Percentiles rank a stretch among this genome's conserved stretches.
These are phyloP conservation scores for Argyrosomus japonicus DNA, from an alignment of 2,113 vertebrate species.

Conservation along the genomic window DNA sequence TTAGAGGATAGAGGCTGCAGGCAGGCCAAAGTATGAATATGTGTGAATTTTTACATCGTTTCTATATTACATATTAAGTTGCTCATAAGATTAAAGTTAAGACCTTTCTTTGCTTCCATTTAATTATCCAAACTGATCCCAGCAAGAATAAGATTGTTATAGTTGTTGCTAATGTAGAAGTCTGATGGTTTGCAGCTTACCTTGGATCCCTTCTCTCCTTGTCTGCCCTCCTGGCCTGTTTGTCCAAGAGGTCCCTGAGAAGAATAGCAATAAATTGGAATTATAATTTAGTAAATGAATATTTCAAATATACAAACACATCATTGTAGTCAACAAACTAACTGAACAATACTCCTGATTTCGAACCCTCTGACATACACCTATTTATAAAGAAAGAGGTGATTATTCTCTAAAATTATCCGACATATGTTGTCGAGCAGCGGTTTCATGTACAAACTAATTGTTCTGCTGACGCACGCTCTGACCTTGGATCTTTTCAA, in stretches of 20 bases:
- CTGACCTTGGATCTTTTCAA: constrained; percentile 55
- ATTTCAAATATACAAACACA: background rate
- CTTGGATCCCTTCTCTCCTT: constrained; percentile 98
- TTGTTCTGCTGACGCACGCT: constrained; percentile 6
- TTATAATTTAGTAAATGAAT: background rate
- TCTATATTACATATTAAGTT: background rate
- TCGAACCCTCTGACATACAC: background rate
- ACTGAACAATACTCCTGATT: background rate
- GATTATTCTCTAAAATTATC: background rate
- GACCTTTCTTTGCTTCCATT: background rate
- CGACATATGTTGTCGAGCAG: constrained; percentile 16
- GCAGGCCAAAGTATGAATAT: background rate
- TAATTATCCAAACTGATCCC: background rate
- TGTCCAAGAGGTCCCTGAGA: constrained; percentile 88
- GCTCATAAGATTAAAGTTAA: background rate
- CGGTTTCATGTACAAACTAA: constrained; percentile 15
- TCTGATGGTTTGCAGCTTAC: constrained; percentile 69
- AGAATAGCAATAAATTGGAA: constrained; percentile 1
- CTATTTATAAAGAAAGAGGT: background rate
- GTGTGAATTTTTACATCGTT: background rate
- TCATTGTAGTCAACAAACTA: background rate
- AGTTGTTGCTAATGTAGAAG: background rate
- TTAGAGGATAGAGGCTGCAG: background rate
- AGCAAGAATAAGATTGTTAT: background rate
- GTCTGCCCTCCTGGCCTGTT: constrained; percentile 90